Evolutionary conservation across 2,888 invertebrate species (phyloP).

Genomic region (Saturnia japonica): DNA sequence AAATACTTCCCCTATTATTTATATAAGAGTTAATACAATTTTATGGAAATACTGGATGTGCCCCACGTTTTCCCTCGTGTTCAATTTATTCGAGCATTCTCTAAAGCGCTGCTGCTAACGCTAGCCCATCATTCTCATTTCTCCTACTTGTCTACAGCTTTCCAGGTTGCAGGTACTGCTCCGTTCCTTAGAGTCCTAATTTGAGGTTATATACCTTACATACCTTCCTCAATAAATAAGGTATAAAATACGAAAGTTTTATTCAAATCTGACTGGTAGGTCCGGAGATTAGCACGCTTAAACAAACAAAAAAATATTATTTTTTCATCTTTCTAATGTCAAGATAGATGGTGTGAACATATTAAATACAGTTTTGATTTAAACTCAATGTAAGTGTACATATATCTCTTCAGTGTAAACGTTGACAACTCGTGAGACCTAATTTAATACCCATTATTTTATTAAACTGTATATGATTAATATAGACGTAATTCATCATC

Average conservation of each 20-base stretch:
- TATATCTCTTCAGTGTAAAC: not conserved
- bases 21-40: no score
- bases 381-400: not conserved
- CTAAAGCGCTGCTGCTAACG: no score
- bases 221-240: not conserved
- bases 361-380: not conserved
- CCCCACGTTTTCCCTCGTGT: no score
- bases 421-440: not conserved
- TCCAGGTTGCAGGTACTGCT: not conserved
- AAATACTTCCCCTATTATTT: no score
- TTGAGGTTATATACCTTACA: not conserved
- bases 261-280: not conserved
- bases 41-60: no score
- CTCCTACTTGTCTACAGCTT: no score
- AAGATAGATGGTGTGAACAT: not conserved
- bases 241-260: not conserved
- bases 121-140: no score
- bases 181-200: not conserved
- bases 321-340: not conserved
- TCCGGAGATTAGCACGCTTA: not conserved
- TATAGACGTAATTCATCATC: conserved; percentile 3
- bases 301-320: not conserved
- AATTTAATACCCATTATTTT: not conserved
- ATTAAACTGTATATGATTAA: not conserved
- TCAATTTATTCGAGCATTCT: no score